A percentile compares a stretch with the other conserved stretches of the same genome.
These are phyloP conservation scores for Sinocyclocheilus anophthalmus DNA, from an alignment of 2,113 vertebrate genomes.

Conservation along the genomic window DNA sequence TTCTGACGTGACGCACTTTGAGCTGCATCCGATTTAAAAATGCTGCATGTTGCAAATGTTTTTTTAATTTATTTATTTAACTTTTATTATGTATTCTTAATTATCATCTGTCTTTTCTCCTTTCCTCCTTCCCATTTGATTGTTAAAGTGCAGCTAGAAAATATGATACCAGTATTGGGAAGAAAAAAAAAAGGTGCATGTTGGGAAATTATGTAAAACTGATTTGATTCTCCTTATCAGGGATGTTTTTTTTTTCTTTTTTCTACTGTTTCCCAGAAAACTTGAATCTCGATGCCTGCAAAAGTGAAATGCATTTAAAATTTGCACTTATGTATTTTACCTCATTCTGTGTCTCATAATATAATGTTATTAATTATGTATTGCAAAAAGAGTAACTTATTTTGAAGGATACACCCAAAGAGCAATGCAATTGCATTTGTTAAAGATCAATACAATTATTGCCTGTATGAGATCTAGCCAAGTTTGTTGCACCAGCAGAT, in stretches of 20 bases:
- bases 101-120: neutral
- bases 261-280: neutral
- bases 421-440: neutral
- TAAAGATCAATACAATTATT: neutral
- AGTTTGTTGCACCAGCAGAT: constrained; percentile 23
- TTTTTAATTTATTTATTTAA: neutral
- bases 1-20: neutral
- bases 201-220: neutral
- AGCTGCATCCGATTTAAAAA: neutral
- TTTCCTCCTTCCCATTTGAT: neutral
- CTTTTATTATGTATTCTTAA: neutral
- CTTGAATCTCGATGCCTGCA: neutral
- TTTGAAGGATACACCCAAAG: neutral
- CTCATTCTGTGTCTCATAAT: constrained; percentile 4
- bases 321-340: neutral
- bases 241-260: neutral
- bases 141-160: neutral
- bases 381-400: neutral
- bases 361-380: neutral
- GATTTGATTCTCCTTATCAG: neutral
- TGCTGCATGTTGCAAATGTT: neutral
- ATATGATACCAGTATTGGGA: neutral
- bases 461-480: neutral
- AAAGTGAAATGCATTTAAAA: neutral
- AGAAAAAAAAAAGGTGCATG: neutral